phyloP scores from a whole-genome alignment of 92 coral and sea anemone genomes.

The Siderastrea siderea region DNA sequence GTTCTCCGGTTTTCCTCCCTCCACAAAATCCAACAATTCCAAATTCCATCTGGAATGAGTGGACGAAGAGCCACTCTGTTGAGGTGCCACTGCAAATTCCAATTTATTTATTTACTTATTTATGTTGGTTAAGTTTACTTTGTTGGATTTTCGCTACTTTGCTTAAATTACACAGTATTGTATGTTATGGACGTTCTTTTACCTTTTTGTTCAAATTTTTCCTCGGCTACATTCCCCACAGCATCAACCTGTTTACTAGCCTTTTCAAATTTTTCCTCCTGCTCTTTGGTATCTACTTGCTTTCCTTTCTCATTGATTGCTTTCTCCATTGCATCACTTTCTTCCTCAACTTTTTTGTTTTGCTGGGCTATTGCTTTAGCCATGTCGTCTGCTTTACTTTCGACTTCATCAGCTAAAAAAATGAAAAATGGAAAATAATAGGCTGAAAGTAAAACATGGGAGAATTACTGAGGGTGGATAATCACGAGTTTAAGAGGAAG shows the following conservation, averaged over 20 bases:
- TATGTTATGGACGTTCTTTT: neutral
- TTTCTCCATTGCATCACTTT: constrained; percentile 74
- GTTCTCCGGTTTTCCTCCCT: no score
- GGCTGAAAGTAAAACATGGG: no score
- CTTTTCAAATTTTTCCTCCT: constrained; percentile 79
- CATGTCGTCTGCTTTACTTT: constrained; percentile 72
- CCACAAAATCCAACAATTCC: no score
- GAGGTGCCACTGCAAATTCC: no score
- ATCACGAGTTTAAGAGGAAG: no score
- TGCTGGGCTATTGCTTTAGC: constrained; percentile 78
- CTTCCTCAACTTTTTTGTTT: constrained; percentile 75
- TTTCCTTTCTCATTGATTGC: constrained; percentile 77
- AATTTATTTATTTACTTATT: no score
- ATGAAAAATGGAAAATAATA: neutral
- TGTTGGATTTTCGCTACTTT: no score
- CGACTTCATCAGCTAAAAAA: constrained; percentile 63
- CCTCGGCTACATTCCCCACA: constrained; percentile 69
- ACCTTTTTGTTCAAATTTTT: constrained; percentile 84
- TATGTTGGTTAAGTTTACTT: no score
- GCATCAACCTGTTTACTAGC: constrained; percentile 81
- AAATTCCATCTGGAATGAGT: no score
- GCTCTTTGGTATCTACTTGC: constrained; percentile 67
- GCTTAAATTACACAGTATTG: no score
- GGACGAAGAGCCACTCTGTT: no score
- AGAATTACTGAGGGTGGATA: no score